A percentile compares a stretch with the other conserved stretches of the same genome.
phyloP scores from a whole-genome alignment of 2,888 invertebrate species.

The Dasysyrphus tricinctus region DNA sequence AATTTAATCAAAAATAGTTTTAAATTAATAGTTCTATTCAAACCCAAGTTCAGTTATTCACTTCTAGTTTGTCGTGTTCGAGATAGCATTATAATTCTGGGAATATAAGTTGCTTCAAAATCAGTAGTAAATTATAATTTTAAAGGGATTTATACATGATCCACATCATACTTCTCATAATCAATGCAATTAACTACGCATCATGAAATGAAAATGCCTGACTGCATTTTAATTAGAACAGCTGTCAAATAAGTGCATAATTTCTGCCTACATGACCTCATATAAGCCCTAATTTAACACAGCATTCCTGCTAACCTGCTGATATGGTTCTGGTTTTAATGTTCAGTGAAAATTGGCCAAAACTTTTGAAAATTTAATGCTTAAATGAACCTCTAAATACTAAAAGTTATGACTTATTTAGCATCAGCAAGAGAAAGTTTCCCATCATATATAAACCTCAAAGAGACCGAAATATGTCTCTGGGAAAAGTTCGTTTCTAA shows the following conservation, averaged over 20 bases:
- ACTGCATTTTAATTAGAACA: constrained; percentile 17
- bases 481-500: constrained; percentile 7
- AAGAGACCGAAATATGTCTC: constrained; percentile 24
- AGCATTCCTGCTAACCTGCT: not conserved
- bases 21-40: too few relatives aligned
- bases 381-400: constrained; percentile 28
- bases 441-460: not conserved
- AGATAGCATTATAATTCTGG: not conserved
- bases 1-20: too few relatives aligned
- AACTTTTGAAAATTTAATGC: constrained; percentile 19
- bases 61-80: not conserved
- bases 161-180: not conserved
- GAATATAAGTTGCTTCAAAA: not conserved
- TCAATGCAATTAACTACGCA: not conserved
- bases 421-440: not conserved
- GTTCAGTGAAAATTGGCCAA: constrained; percentile 8
- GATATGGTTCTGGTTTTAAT: not conserved
- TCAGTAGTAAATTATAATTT: not conserved
- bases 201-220: constrained; percentile 3
- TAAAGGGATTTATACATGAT: not conserved
- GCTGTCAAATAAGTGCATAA: constrained; percentile 21
- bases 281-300: not conserved
- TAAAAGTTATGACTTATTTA: constrained; percentile 11
- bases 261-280: not conserved
- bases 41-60: too few relatives aligned